Evolutionary conservation across 2,113 vertebrate species (phyloP).

Genomic region (Lynx canadensis): DNA sequence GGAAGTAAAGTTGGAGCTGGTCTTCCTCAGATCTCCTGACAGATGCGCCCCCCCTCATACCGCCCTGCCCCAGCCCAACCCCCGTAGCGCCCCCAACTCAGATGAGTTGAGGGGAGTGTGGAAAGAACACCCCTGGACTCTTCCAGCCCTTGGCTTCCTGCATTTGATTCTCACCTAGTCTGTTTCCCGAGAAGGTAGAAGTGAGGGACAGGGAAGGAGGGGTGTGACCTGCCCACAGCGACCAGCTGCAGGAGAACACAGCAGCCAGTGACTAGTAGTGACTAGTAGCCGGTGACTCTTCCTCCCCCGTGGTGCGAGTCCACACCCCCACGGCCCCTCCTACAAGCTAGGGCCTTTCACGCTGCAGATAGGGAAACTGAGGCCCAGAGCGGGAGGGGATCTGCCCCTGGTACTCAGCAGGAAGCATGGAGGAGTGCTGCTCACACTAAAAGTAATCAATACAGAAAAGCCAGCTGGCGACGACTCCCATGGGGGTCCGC

Average conservation of each 20-base stretch:
- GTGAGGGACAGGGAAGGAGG: background rate
- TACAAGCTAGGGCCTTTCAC: background rate
- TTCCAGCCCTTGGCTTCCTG: background rate
- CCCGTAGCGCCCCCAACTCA: background rate
- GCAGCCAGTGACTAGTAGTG: background rate
- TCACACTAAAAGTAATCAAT: background rate
- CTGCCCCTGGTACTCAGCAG: background rate
- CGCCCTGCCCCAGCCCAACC: too few relatives aligned
- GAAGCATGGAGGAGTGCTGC: background rate
- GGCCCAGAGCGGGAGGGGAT: background rate
- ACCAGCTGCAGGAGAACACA: background rate
- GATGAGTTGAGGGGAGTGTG: rapidly evolving
- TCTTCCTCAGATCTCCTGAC: background rate
- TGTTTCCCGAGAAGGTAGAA: background rate
- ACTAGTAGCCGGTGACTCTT: too few relatives aligned
- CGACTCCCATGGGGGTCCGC: background rate
- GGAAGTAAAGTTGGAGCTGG: too few relatives aligned
- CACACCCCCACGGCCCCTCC: background rate
- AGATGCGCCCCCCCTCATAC: too few relatives aligned
- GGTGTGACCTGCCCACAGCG: too few relatives aligned
- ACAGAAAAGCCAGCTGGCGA: background rate
- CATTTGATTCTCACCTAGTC: background rate
- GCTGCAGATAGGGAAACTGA: background rate
- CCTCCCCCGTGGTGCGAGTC: background rate
- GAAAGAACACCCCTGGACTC: background rate